Evolutionary conservation across 2,888 invertebrate genomes (phyloP), one percentile per base, ranked within the genome.

Genomic region (Holacanthella duospinosa): DNA sequence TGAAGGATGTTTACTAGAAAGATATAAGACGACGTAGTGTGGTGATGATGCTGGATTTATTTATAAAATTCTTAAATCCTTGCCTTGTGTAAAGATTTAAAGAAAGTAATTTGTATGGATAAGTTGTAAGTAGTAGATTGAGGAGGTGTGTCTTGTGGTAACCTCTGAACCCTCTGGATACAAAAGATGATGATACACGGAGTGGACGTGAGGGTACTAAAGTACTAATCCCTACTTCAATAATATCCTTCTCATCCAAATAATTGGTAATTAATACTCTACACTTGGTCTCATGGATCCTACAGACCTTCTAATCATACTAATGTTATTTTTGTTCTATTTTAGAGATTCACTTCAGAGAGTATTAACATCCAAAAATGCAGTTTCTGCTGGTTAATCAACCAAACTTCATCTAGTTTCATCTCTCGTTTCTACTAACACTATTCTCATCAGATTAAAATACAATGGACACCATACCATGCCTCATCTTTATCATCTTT

Each of bases 291-390:
- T 48, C 12, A n/a, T n/a, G n/a, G n/a, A n/a, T n/a, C n/a, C n/a
- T n/a, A n/a, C n/a, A n/a, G n/a, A n/a, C n/a, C 48, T 9, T 21
- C 48, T 48, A 48, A 48, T 48, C n/a, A 48, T 21, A n/a, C 48
- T 48, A 48, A 48, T 48, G 48, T 48, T 21, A n/a, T 21, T 4
- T 48, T 48, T 48, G 48, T 48, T 48, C 48, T 21, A 48, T 48
- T 48, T 48, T 48, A 48, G 12, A 48, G n/a, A 48, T 21, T 48
- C 19, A 48, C 19, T 48, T 48, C 48, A 36, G 36, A 36, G 16
- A 16, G 36, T 36, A 36, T 48, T 48, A 9, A 48, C 19, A 48
- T 48, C 21, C 48, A 48, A 4, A 9, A 48, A 48, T 48, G 48
- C 48, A 48, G 48, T 48, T 48, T 48, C 19, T 48, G 48, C 48